Conservation (phyloP, 2,888 invertebrate species). For the Pasiphila rectangulata region DNA sequence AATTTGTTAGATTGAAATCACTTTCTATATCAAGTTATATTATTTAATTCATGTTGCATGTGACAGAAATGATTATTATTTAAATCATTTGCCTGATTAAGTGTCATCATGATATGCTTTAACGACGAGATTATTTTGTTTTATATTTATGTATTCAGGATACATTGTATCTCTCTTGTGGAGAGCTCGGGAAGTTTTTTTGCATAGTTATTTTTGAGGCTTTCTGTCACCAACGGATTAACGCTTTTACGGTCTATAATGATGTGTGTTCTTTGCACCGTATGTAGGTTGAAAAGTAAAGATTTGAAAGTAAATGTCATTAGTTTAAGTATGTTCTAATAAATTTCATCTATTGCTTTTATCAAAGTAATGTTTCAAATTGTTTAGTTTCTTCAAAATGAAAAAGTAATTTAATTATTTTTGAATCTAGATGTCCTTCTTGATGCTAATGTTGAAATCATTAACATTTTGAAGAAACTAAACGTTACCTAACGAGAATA, state of each 20-base stretch:
- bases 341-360: conserved; percentile 32
- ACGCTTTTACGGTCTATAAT: conserved; percentile 46
- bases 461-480: conserved; percentile 17
- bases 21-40: not conserved
- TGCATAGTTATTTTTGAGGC: conserved; percentile 53
- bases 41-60: conserved; percentile 53
- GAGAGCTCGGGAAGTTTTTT: conserved; percentile 78
- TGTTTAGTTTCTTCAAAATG: conserved; percentile 36
- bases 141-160: conserved; percentile 49
- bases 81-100: conserved; percentile 53
- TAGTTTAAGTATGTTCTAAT: conserved; percentile 15
- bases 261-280: conserved; percentile 52
- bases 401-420: too few species aligned
- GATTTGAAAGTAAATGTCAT: conserved; percentile 13
- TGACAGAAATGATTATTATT: conserved; percentile 53
- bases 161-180: conserved; percentile 70
- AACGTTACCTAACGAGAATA: conserved; percentile 36
- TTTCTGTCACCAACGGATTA: conserved; percentile 67
- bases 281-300: conserved; percentile 27
- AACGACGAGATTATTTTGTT: conserved; percentile 34
- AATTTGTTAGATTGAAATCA: conserved; percentile 12
- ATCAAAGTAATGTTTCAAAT: conserved; percentile 27
- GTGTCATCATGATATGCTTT: conserved; percentile 49
- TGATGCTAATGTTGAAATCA: too few species aligned
- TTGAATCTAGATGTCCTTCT: too few species aligned